A percentile compares a stretch with the other conserved stretches of the same genome.
These are phyloP conservation scores for Polymixis lichenea DNA, from an alignment of 2,888 invertebrate species.

Conservation along the genomic window DNA sequence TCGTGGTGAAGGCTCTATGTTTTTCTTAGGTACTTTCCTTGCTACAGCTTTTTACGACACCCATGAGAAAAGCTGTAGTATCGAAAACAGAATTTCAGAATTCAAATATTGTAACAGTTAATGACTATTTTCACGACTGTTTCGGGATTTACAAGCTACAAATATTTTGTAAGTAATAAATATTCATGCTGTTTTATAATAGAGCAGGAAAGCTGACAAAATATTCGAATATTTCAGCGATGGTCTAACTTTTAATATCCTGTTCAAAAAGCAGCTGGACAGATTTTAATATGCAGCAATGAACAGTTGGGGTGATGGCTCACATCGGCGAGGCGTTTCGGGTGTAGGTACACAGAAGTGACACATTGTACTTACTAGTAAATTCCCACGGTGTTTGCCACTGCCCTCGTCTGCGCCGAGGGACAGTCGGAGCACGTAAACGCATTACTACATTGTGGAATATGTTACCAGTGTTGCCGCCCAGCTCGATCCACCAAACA, in stretches of 20 bases:
- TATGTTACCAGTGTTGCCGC: conserved; percentile 48
- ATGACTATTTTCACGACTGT: conserved; percentile 57
- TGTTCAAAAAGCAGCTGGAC: conserved; percentile 19
- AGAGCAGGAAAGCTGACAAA: conserved; percentile 25
- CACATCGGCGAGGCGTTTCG: background rate
- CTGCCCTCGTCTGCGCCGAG: conserved; percentile 24
- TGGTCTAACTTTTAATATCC: conserved; percentile 28
- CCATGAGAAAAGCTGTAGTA: conserved; percentile 42
- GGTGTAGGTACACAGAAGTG: conserved; percentile 12
- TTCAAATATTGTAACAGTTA: conserved; percentile 55
- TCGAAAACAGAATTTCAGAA: conserved; percentile 55
- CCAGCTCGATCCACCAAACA: conserved; percentile 45
- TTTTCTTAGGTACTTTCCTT: conserved; percentile 5
- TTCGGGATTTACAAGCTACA: conserved; percentile 44
- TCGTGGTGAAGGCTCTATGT: conserved; percentile 18
- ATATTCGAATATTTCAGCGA: conserved; percentile 29
- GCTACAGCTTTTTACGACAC: conserved; percentile 33
- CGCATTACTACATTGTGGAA: conserved; percentile 61
- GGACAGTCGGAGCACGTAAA: conserved; percentile 65
- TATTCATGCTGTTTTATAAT: conserved; percentile 47
- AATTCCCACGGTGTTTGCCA: conserved; percentile 53
- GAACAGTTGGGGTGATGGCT: background rate
- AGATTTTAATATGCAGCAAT: conserved; percentile 29
- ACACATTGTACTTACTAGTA: conserved; percentile 30
- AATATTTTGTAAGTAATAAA: conserved; percentile 51